Evolutionary conservation across 2,113 vertebrate genomes (phyloP).

Genomic region (Noctilio leporinus): DNA sequence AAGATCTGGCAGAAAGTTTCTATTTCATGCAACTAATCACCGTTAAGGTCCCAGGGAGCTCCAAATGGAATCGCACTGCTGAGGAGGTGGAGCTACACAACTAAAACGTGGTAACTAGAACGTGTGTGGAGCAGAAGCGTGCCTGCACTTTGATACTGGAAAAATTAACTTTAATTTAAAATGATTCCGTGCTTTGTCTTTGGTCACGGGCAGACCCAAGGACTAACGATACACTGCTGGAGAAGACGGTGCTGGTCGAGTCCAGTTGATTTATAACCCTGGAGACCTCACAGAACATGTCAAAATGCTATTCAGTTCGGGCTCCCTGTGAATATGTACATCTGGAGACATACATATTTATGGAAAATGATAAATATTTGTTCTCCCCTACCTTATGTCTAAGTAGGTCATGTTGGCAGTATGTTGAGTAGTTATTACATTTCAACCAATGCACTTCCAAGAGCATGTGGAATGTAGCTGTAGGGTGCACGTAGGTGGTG

Average conservation of each 20-base stretch:
- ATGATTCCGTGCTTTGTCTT: neutral
- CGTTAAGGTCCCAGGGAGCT: neutral
- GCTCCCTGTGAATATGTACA: slow-evolving; percentile 61
- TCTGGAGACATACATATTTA: slow-evolving; percentile 72
- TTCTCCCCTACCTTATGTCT: slow-evolving; percentile 64
- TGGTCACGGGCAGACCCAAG: neutral
- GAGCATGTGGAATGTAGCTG: neutral
- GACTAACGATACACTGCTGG: slow-evolving; percentile 21
- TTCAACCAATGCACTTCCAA: neutral
- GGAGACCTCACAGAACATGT: slow-evolving; percentile 34
- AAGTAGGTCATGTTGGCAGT: slow-evolving; percentile 67
- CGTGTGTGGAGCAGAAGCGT: neutral
- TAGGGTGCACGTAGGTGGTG: neutral
- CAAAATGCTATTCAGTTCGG: slow-evolving; percentile 35
- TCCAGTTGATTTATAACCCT: slow-evolving; percentile 42
- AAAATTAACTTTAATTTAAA: neutral
- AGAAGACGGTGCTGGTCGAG: neutral
- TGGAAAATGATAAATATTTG: slow-evolving; percentile 67
- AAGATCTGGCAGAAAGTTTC: neutral
- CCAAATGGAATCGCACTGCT: neutral
- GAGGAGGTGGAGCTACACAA: neutral
- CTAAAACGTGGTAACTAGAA: neutral
- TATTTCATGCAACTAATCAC: neutral
- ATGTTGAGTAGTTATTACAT: slow-evolving; percentile 31
- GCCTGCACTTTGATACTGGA: neutral